Percentiles rank a stretch among this genome's conserved stretches.
These are phyloP conservation scores for Meandrusa payeni DNA, from an alignment of 2,888 invertebrate species.

Conservation along the genomic window DNA sequence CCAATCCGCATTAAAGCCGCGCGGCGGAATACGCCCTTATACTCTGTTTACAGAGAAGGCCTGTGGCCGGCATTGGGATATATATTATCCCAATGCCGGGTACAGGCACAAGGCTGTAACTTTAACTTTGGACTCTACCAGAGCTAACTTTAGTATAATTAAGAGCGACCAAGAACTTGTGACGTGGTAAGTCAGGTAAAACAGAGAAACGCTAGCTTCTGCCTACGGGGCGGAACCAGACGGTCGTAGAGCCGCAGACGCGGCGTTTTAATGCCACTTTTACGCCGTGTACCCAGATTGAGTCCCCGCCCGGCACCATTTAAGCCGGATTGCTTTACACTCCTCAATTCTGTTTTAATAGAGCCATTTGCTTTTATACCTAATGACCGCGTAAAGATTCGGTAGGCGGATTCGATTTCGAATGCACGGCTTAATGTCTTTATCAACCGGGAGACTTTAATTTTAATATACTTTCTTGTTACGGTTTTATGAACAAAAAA, in stretches of 20 bases:
- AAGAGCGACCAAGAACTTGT: too few relatives aligned
- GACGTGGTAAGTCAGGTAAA: too few relatives aligned
- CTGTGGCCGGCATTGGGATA: too few relatives aligned
- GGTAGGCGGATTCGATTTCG: constrained; percentile 31
- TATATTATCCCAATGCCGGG: too few relatives aligned
- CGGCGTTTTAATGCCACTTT: constrained; percentile 61
- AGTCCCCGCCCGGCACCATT: constrained; percentile 49
- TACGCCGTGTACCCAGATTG: constrained; percentile 67
- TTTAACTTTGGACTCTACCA: too few relatives aligned
- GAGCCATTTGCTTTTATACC: constrained; percentile 63
- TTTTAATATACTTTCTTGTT: neutral
- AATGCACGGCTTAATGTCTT: constrained; percentile 19
- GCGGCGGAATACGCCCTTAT: too few relatives aligned
- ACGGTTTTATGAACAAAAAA: too few relatives aligned
- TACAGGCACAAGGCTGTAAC: too few relatives aligned
- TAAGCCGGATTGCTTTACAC: constrained; percentile 65
- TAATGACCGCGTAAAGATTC: constrained; percentile 62
- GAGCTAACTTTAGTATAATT: too few relatives aligned
- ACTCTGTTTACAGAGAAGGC: too few relatives aligned
- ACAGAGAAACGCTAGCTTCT: constrained; percentile 32
- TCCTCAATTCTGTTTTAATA: constrained; percentile 63
- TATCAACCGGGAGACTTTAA: neutral
- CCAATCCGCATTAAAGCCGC: too few relatives aligned
- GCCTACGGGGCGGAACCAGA: constrained; percentile 27
- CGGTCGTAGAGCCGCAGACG: constrained; percentile 41